phyloP scores from a whole-genome alignment of 92 coral and sea anemone genomes.

The Porites lobata region DNA sequence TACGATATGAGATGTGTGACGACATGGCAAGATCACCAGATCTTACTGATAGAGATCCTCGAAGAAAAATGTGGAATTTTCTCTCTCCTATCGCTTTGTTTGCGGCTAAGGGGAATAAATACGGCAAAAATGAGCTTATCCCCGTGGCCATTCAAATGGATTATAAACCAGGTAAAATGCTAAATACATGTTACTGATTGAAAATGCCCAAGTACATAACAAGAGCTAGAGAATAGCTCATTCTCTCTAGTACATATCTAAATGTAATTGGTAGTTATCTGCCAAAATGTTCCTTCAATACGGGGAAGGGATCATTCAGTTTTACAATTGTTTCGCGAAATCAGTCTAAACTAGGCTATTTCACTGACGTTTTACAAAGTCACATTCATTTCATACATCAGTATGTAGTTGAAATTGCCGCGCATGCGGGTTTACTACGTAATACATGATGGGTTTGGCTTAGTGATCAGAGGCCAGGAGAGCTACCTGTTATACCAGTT shows the following conservation, averaged over 20 bases:
- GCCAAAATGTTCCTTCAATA: background rate
- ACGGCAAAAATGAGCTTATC: constrained; percentile 35
- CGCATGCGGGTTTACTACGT: too few species aligned
- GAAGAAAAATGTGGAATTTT: constrained; percentile 50
- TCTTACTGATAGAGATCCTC: constrained; percentile 2
- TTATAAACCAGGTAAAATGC: constrained; percentile 38
- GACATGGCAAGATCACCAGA: constrained; percentile 55
- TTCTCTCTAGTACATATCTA: background rate
- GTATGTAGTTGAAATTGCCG: too few species aligned
- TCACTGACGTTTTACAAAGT: too few species aligned
- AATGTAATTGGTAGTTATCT: too few species aligned
- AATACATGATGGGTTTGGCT: too few species aligned
- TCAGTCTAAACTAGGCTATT: too few species aligned
- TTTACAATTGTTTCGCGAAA: too few species aligned
- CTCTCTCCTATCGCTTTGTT: constrained; percentile 80
- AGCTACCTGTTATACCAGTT: too few species aligned
- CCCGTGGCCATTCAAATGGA: constrained; percentile 84
- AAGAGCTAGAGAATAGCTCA: too few species aligned
- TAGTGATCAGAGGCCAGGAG: too few species aligned
- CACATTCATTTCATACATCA: too few species aligned
- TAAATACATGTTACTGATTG: background rate
- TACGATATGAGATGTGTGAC: constrained; percentile 69
- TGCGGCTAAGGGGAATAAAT: constrained; percentile 34
- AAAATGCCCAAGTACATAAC: background rate
- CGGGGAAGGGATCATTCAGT: too few species aligned